A percentile compares a stretch with the other conserved stretches of the same genome.
Conservation (phyloP, 1,140 invertebrate genomes). For the Calosoma granatense region DNA sequence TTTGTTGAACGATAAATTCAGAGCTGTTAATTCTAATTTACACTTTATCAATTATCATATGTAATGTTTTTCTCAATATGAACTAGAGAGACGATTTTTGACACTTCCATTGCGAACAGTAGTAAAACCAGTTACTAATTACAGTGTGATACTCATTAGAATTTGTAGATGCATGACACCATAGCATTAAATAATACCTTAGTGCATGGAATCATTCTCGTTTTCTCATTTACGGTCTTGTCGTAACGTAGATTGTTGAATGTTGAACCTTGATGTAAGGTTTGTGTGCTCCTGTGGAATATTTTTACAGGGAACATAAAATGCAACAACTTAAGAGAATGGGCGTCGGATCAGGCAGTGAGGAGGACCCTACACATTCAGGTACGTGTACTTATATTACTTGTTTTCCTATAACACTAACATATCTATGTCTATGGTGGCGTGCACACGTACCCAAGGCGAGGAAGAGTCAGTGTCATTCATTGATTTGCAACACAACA, state of each 20-base stretch:
- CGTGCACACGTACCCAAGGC: slow-evolving; percentile 41
- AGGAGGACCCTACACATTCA: slow-evolving; percentile 60
- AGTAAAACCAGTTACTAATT: not conserved
- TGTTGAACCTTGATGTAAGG: no score
- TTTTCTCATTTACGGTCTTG: not conserved
- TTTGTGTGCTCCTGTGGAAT: not conserved
- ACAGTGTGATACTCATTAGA: slow-evolving; percentile 5
- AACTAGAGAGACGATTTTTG: no score
- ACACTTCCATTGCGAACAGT: no score
- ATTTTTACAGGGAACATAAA: slow-evolving; percentile 61
- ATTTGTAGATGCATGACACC: no score
- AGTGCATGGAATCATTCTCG: not conserved
- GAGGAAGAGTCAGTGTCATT: slow-evolving; percentile 71
- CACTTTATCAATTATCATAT: no score
- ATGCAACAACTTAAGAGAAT: slow-evolving; percentile 59
- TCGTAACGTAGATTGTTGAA: no score
- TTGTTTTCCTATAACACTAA: not conserved
- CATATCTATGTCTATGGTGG: not conserved
- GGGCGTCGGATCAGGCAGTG: slow-evolving; percentile 53
- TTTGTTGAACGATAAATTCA: not conserved
- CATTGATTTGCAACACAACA: slow-evolving; percentile 68
- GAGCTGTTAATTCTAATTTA: no score
- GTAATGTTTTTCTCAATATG: no score
- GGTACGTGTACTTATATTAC: slow-evolving; percentile 36
- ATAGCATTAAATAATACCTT: not conserved